Evolutionary conservation across 2,888 invertebrate species (phyloP).

Genomic region (Elegia similella): DNA sequence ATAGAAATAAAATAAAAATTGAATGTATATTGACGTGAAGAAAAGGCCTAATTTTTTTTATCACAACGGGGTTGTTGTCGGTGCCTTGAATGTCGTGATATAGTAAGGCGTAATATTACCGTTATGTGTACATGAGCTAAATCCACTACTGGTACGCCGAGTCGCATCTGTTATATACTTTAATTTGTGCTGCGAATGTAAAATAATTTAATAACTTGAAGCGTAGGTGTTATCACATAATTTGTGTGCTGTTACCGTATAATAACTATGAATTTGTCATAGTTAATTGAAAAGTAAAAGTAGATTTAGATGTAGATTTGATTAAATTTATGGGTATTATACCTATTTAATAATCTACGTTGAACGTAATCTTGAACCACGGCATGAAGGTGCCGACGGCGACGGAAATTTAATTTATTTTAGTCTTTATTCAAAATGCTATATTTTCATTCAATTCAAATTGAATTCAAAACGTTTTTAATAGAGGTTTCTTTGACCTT

Average conservation of each 20-base stretch:
- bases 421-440: no score
- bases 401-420: no score
- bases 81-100: no score
- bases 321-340: constrained; percentile 6
- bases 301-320: neutral
- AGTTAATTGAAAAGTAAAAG: constrained; percentile 16
- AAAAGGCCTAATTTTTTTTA: no score
- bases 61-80: no score
- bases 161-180: neutral
- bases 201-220: constrained; percentile 43
- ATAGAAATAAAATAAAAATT: no score
- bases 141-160: no score
- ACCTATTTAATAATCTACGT: neutral
- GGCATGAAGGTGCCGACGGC: no score
- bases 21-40: no score
- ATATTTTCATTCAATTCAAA: no score
- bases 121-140: neutral
- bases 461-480: no score
- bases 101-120: neutral
- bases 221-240: constrained; percentile 46
- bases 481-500: no score
- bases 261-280: constrained; percentile 15
- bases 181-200: constrained; percentile 28
- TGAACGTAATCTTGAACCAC: neutral
- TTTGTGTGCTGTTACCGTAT: constrained; percentile 32